These are phyloP conservation scores for Sycophila sp. DNA, from an alignment of 1,140 invertebrate species.

Conservation along the genomic window DNA sequence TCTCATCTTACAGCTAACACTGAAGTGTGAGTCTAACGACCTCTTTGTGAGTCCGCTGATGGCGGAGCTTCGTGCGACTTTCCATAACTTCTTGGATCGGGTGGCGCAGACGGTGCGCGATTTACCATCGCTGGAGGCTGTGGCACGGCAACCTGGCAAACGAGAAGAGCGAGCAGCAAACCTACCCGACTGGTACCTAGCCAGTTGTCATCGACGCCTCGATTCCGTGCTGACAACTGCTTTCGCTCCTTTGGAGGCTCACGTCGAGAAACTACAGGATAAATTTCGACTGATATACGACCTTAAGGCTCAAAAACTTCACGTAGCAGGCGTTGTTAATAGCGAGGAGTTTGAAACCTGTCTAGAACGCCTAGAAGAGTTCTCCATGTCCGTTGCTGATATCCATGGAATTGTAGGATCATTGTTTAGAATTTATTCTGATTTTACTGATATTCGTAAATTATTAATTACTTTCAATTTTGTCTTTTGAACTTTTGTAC, in stretches of 20 bases:
- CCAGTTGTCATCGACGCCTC: conserved; percentile 50
- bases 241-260: conserved; percentile 55
- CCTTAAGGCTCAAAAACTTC: conserved; percentile 44
- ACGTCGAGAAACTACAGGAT: conserved; percentile 52
- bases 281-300: conserved; percentile 60
- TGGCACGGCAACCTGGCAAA: conserved; percentile 46
- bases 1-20: conserved; percentile 52
- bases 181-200: conserved; percentile 49
- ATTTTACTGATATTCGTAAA: neutral
- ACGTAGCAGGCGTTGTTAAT: neutral
- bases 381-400: neutral
- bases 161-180: conserved; percentile 36
- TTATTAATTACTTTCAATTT: neutral
- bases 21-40: conserved; percentile 58
- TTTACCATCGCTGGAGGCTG: conserved; percentile 63
- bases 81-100: conserved; percentile 56
- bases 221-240: conserved; percentile 51
- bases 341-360: neutral
- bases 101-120: conserved; percentile 60
- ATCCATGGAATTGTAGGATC: neutral
- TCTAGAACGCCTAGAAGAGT: conserved; percentile 5
- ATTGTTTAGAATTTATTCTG: too few relatives aligned
- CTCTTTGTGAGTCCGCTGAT: conserved; percentile 59
- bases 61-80: conserved; percentile 52
- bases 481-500: too few relatives aligned